Percentiles rank a stretch among this genome's conserved stretches.
Conservation (phyloP, 2,113 vertebrate species). For the Cheilinus undulatus region DNA sequence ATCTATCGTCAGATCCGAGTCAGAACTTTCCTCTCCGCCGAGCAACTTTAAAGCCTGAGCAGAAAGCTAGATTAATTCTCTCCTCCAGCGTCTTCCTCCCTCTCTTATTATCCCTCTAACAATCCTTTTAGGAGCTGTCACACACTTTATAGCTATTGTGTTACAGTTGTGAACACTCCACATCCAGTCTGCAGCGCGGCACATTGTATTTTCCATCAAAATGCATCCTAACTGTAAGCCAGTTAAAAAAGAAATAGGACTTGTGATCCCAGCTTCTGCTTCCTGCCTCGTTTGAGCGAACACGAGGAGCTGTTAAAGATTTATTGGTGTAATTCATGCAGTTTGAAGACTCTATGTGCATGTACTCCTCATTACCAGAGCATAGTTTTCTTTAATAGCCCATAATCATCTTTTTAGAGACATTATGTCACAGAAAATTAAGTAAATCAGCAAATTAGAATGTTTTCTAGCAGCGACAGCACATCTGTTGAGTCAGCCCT, state of each 20-base stretch:
- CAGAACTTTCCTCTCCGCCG: slow-evolving; percentile 68
- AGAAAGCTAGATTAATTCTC: slow-evolving; percentile 79
- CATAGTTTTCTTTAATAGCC: slow-evolving; percentile 27
- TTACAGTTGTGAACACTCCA: slow-evolving; percentile 60
- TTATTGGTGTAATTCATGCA: slow-evolving; percentile 3
- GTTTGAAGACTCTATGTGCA: slow-evolving; percentile 31
- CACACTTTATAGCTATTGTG: slow-evolving; percentile 78
- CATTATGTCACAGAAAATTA: slow-evolving; percentile 23
- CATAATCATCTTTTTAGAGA: slow-evolving; percentile 25
- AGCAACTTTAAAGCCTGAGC: slow-evolving; percentile 76
- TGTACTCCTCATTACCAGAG: slow-evolving; percentile 9
- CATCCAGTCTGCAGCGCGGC: slow-evolving; percentile 40
- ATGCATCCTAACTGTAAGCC: slow-evolving; percentile 53
- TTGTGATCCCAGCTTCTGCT: slow-evolving; percentile 33
- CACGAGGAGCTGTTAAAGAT: slow-evolving; percentile 21
- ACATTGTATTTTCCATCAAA: slow-evolving; percentile 67
- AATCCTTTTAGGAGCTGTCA: slow-evolving; percentile 84
- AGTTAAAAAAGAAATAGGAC: slow-evolving; percentile 55
- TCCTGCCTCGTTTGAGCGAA: slow-evolving; percentile 30
- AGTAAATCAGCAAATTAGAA: slow-evolving; percentile 28
- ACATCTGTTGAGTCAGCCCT: slow-evolving; percentile 48
- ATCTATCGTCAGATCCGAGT: slow-evolving; percentile 63
- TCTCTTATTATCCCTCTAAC: slow-evolving; percentile 81
- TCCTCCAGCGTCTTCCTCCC: slow-evolving; percentile 68
- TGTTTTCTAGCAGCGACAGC: slow-evolving; percentile 18